phyloP scores from a whole-genome alignment of 2,113 vertebrate species.

The Phyllopteryx taeniolatus region DNA sequence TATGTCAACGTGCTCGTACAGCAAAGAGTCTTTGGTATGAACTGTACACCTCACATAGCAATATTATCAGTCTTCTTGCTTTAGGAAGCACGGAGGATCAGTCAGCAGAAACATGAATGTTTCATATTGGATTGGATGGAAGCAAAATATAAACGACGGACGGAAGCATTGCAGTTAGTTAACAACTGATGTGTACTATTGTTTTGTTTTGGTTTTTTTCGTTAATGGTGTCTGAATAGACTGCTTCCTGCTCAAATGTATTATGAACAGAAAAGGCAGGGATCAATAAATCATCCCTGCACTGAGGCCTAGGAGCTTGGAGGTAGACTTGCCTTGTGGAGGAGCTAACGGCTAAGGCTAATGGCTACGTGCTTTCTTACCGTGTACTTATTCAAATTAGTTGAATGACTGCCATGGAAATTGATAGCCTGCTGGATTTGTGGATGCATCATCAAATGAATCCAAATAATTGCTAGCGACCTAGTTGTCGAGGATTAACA shows the following conservation, averaged over 20 bases:
- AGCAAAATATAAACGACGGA: constrained; percentile 20
- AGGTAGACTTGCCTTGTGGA: constrained; percentile 58
- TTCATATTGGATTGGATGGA: neutral
- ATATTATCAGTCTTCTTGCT: constrained; percentile 36
- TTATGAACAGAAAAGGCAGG: neutral
- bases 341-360: constrained; percentile 13
- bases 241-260: neutral
- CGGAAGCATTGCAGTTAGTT: constrained; percentile 6
- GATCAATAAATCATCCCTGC: neutral
- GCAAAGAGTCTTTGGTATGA: constrained; percentile 67
- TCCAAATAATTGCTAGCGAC: neutral
- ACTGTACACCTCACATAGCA: constrained; percentile 44
- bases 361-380: neutral
- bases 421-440: neutral
- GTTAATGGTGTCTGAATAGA: neutral
- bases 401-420: neutral
- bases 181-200: constrained; percentile 2
- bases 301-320: constrained; percentile 36
- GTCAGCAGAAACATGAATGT: neutral
- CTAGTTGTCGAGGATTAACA: neutral
- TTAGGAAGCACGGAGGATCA: constrained; percentile 20
- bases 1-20: constrained; percentile 27
- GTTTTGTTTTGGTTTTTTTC: neutral
- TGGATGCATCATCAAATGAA: neutral
- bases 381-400: neutral